phyloP scores from a whole-genome alignment of 2,797 vertebrate species.

The Hoplostethus mediterraneus region DNA sequence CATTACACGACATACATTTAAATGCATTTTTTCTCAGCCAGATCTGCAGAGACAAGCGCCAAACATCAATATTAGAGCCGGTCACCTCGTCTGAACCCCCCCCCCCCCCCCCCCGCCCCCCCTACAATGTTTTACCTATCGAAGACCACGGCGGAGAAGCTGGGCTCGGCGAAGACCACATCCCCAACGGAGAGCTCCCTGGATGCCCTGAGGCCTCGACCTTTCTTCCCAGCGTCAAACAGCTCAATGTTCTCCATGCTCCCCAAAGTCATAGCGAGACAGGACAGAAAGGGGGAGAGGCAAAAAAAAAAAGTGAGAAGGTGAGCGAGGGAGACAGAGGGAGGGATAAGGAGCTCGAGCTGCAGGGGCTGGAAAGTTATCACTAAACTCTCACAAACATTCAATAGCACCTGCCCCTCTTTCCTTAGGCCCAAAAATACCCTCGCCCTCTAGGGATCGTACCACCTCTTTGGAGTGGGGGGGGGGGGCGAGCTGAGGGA shows the following conservation, averaged over 20 bases:
- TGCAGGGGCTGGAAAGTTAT: constrained; percentile 35
- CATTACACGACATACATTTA: no score
- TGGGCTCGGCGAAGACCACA: constrained; percentile 92
- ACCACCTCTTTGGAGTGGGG: constrained; percentile 57
- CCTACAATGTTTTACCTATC: constrained; percentile 88
- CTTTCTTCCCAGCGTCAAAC: constrained; percentile 89
- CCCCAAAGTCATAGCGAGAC: constrained; percentile 81
- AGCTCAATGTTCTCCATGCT: constrained; percentile 91
- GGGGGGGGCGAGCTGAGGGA: constrained; percentile 18
- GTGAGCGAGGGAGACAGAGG: constrained; percentile 37
- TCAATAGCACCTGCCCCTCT: constrained; percentile 56
- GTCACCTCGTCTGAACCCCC: no score
- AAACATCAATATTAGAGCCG: no score
- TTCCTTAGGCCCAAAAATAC: constrained; percentile 83
- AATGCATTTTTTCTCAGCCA: background rate
- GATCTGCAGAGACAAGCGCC: background rate
- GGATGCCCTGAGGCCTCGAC: constrained; percentile 89
- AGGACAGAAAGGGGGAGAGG: constrained; percentile 33
- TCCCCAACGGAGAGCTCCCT: constrained; percentile 89
- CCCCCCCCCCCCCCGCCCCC: no score
- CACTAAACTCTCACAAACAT: constrained; percentile 41
- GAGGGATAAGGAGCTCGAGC: constrained; percentile 24
- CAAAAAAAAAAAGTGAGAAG: constrained; percentile 37
- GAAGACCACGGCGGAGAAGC: constrained; percentile 94
- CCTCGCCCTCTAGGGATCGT: constrained; percentile 61